Evolutionary conservation across 1,140 invertebrate species (phyloP).

Genomic region (Elymnias hypermnestra): DNA sequence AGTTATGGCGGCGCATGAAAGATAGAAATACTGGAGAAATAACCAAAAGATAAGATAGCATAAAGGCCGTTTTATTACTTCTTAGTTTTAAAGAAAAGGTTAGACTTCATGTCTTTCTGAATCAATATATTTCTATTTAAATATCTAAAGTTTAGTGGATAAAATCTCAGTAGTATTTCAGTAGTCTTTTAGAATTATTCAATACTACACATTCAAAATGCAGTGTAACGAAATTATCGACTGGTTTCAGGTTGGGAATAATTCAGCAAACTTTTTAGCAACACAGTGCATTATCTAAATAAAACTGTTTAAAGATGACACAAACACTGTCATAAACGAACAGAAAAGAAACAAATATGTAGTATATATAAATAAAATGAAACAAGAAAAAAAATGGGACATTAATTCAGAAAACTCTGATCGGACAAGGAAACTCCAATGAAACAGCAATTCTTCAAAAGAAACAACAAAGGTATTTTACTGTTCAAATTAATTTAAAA

Average conservation of each 20-base stretch:
- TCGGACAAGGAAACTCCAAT: conserved; percentile 25
- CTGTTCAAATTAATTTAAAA: conserved; percentile 36
- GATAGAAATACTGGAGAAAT: neutral
- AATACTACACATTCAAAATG: too few species aligned
- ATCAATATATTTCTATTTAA: too few species aligned
- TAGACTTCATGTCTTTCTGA: too few species aligned
- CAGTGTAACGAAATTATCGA: too few species aligned
- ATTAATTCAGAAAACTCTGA: neutral
- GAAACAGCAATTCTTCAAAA: conserved; percentile 30
- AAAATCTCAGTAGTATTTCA: too few species aligned
- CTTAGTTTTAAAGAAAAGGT: neutral
- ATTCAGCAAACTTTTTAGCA: too few species aligned
- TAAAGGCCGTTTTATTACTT: neutral
- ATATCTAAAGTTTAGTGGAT: too few species aligned
- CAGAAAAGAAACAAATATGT: neutral
- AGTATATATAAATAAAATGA: neutral
- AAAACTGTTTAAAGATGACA: too few species aligned
- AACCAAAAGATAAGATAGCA: neutral
- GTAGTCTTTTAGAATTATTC: too few species aligned
- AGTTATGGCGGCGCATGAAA: neutral
- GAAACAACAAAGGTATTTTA: conserved; percentile 28
- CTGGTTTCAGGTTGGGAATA: too few species aligned
- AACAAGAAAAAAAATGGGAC: neutral
- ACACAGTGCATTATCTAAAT: too few species aligned
- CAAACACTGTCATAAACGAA: too few species aligned